These are phyloP conservation scores for Cantharis rufa DNA, from an alignment of 2,888 invertebrate genomes.

Conservation along the genomic window DNA sequence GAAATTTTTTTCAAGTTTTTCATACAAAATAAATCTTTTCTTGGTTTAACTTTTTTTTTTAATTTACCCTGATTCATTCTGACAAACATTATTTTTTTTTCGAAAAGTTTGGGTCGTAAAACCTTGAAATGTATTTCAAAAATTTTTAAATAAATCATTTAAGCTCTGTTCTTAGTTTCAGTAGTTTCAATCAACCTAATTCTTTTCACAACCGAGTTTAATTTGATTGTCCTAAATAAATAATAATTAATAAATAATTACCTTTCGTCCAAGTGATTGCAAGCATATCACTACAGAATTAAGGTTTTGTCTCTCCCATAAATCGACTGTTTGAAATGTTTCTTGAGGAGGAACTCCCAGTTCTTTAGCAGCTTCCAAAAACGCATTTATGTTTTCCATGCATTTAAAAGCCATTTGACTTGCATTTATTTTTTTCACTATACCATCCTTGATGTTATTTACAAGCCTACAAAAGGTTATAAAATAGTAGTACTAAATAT, in stretches of 20 bases:
- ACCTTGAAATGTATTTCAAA: too few species aligned
- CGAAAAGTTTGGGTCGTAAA: too few species aligned
- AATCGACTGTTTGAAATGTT: constrained; percentile 95
- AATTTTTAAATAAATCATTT: too few species aligned
- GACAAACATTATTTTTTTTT: too few species aligned
- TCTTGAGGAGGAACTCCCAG: constrained; percentile 93
- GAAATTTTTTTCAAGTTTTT: too few species aligned
- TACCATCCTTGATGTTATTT: constrained; percentile 82
- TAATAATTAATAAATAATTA: constrained; percentile 48
- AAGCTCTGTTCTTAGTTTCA: too few species aligned
- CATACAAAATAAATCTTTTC: too few species aligned
- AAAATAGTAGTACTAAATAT: neutral
- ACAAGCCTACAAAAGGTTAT: constrained; percentile 69
- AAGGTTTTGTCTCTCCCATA: constrained; percentile 95
- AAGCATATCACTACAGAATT: constrained; percentile 95
- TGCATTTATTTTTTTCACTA: constrained; percentile 90
- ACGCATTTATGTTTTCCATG: constrained; percentile 98
- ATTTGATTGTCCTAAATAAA: too few species aligned
- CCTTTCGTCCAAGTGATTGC: constrained; percentile 94
- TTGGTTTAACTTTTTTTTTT: too few species aligned
- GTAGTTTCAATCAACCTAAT: too few species aligned
- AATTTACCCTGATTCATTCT: too few species aligned
- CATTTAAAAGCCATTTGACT: constrained; percentile 91
- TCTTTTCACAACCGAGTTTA: too few species aligned
- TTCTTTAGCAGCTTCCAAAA: constrained; percentile 79